Percentiles rank a stretch among this genome's conserved stretches.
Conservation (phyloP, 2,888 invertebrate genomes). For the Hetaerina titia region DNA sequence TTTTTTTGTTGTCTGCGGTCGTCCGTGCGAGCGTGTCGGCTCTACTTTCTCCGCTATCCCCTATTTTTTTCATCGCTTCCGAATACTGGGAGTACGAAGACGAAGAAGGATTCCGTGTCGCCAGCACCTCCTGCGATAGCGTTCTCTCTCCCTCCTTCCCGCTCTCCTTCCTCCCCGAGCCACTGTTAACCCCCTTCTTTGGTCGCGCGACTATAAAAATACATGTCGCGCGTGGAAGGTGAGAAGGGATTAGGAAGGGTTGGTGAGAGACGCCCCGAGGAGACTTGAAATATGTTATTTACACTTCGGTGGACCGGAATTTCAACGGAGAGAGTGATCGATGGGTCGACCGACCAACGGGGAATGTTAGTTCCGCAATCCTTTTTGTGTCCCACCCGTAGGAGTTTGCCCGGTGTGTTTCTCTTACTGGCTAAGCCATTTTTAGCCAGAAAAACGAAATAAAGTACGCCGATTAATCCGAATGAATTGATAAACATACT, state of each 20-base stretch:
- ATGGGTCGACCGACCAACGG: not conserved
- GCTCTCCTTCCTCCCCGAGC: too few relatives aligned
- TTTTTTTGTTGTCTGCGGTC: too few relatives aligned
- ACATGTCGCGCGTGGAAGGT: not conserved
- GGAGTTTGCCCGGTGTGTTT: too few relatives aligned
- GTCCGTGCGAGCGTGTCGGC: too few relatives aligned
- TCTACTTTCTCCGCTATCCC: not conserved
- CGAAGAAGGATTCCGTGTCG: conserved; percentile 1
- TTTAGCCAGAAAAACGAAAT: too few relatives aligned
- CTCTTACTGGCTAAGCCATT: too few relatives aligned
- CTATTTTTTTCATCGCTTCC: not conserved
- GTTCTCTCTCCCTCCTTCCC: too few relatives aligned
- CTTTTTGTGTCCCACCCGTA: not conserved
- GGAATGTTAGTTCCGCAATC: not conserved
- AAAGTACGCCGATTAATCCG: too few relatives aligned
- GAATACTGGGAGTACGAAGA: not conserved
- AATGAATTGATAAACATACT: too few relatives aligned
- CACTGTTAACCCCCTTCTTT: not conserved
- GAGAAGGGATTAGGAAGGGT: too few relatives aligned
- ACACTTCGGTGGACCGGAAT: not conserved
- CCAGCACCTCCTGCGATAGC: not conserved
- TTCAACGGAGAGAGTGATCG: not conserved
- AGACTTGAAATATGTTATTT: not conserved
- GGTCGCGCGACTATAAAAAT: not conserved
- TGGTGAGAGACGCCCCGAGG: not conserved